Percentiles rank a stretch among this genome's conserved stretches.
phyloP scores from a whole-genome alignment of 1,140 invertebrate genomes.

The Anadara kagoshimensis region DNA sequence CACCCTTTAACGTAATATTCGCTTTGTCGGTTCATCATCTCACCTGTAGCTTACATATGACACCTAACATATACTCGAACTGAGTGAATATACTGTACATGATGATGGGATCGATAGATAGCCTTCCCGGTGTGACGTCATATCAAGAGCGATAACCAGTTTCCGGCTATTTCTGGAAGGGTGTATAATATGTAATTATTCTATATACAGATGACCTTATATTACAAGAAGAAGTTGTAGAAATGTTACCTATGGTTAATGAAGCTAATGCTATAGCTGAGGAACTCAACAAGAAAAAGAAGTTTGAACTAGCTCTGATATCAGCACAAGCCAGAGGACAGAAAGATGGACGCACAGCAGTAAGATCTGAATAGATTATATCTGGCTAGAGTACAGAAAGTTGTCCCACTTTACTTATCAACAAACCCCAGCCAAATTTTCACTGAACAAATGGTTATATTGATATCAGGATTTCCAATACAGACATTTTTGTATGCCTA shows the following conservation, averaged over 20 bases:
- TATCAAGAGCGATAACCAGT: too few relatives aligned
- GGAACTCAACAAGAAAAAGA: slow-evolving; percentile 78
- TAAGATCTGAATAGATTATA: slow-evolving; percentile 40
- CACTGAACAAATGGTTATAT: background rate
- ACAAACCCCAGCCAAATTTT: too few relatives aligned
- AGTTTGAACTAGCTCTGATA: slow-evolving; percentile 79
- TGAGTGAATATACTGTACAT: too few relatives aligned
- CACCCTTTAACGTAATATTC: too few relatives aligned
- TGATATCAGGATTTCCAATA: background rate
- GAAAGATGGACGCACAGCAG: slow-evolving; percentile 72
- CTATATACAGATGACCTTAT: slow-evolving; percentile 74
- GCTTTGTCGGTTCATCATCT: too few relatives aligned
- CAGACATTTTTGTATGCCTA: too few relatives aligned
- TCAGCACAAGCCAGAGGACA: slow-evolving; percentile 76
- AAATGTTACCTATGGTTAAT: slow-evolving; percentile 78
- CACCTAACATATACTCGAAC: too few relatives aligned
- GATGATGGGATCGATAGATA: too few relatives aligned
- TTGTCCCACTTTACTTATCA: too few relatives aligned
- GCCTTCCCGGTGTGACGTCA: too few relatives aligned
- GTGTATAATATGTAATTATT: background rate
- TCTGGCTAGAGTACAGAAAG: background rate
- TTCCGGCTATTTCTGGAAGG: too few relatives aligned
- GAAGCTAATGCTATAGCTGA: slow-evolving; percentile 81
- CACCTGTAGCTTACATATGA: too few relatives aligned
- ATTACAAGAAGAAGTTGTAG: slow-evolving; percentile 79